Evolutionary conservation across 1,140 invertebrate species (phyloP), one percentile per base, ranked within the genome.

Genomic region (Leptestheria dahalacensis): DNA sequence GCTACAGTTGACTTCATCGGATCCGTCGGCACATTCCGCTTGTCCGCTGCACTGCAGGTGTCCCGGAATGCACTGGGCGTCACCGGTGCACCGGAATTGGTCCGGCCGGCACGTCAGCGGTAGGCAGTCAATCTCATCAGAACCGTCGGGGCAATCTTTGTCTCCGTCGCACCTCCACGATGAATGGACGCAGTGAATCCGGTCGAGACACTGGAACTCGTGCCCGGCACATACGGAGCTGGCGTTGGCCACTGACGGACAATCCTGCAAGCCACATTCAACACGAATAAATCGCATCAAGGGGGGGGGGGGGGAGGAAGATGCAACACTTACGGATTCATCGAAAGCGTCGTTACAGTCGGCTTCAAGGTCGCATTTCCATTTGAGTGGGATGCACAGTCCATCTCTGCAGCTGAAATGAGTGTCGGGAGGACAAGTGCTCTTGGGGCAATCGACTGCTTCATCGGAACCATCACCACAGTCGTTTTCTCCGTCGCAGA

Each of bases 401-500:
- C 75, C 3, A 80, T 77, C 80, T 10, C 73, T 69, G 68, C 86
- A 88, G 24, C 79, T 78, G 66, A 88, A 89, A 67, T 89, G 82
- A 11, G 74, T 79, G 48, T 76, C 71, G 0, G 78, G 76, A 58
- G 79, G 71, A 68, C 87, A 90, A 3, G 79, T 84, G 3, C 75
- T 72, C 46, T 79, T 72, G 2, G 78, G 77, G 67, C 90, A 93
- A 67, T 85, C 76, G 28, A 77, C 75, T 59, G 46, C 54, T 29
- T 51, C 59, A 48, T 63, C 63, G 4, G 57, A 60, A 23, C 55
- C 62, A 58, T 66, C 65, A 15, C 82, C 83, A 65, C 91, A 94
- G 70, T 94, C 91, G 64, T 88, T 79, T 66, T 91, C 86, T 24
- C 81, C 78, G 72, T 96, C 91, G 69, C 91, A 96, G 6, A 84